A percentile compares a stretch with the other conserved stretches of the same genome.
Conservation (phyloP, 1,140 invertebrate species). For the Rhyzopertha dominica region DNA sequence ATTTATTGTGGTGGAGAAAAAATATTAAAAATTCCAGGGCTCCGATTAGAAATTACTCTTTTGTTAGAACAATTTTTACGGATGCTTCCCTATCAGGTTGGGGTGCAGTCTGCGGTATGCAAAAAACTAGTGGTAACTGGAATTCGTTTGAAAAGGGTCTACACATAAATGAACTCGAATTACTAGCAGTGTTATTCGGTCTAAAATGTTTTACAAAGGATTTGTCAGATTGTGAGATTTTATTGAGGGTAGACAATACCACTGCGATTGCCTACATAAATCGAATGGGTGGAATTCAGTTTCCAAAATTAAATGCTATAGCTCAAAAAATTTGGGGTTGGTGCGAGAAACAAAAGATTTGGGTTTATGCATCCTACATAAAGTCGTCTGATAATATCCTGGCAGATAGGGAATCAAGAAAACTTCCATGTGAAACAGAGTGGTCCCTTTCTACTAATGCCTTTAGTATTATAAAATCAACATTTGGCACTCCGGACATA, state of each 20-base stretch:
- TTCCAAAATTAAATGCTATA: slow-evolving; percentile 20
- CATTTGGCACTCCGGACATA: too few relatives aligned
- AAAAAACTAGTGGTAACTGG: slow-evolving; percentile 28
- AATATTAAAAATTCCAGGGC: slow-evolving; percentile 22
- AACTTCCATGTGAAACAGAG: slow-evolving; percentile 10
- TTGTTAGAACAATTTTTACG: slow-evolving; percentile 27
- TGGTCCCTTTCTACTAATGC: too few relatives aligned
- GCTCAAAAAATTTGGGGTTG: slow-evolving; percentile 30
- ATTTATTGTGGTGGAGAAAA: slow-evolving; percentile 34
- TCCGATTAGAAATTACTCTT: slow-evolving; percentile 16
- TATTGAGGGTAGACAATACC: slow-evolving; percentile 25
- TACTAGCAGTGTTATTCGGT: slow-evolving; percentile 27
- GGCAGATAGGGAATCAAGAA: slow-evolving; percentile 31
- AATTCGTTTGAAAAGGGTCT: slow-evolving; percentile 14
- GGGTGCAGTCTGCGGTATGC: slow-evolving; percentile 22
- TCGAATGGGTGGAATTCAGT: slow-evolving; percentile 27
- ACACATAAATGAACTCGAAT: slow-evolving; percentile 36
- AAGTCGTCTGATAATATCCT: slow-evolving; percentile 23
- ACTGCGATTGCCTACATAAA: slow-evolving; percentile 47
- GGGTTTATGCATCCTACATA: slow-evolving; percentile 27
- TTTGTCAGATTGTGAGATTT: slow-evolving; percentile 4
- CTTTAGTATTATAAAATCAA: too few relatives aligned
- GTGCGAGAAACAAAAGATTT: slow-evolving; percentile 31
- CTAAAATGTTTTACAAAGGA: slow-evolving; percentile 29
- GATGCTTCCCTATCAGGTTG: slow-evolving; percentile 36